Base-by-base conservation (phyloP, 2,113 vertebrate species). In the Oryzias melastigma region DNA sequence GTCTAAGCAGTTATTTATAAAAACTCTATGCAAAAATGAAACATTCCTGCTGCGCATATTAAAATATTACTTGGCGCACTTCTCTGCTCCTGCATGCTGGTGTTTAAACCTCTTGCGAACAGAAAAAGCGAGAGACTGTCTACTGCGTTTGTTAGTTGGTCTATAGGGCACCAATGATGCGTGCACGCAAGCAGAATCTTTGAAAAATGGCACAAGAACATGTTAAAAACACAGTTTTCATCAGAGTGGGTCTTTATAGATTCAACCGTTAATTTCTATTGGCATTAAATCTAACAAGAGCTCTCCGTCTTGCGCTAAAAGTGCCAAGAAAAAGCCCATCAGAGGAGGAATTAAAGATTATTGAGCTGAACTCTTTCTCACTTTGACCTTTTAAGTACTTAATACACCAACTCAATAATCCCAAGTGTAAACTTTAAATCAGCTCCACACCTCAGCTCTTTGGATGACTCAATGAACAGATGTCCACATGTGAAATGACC, bases 341-440 rank as follows among this genome's bases (percentile, higher is more conserved):
- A 75, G 70, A 83, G 65, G 59, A 45, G 56, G 80, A 84, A 84
- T 85, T 85, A 84, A 78, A 84, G 87, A 81, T 84, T 85, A 87
- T 61, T 83, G 58, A 78, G 75, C 75, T 85, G 71, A 90, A 67
- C 76, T 61, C 46, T 62, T 63, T 52, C 73, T 76, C 73, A 60
- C 53, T 84, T 35, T 85, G 85, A 89, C 81, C 87, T 82, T 58
- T 48, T 81, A 83, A 87, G 80, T 60, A 77, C 74, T 85, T 45
- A 7, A 50, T 82, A 82, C 77, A 78, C 63, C 59, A 76, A 78
- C 70, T 81, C 79, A 68, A 58, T 83, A 85, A 88, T 85, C 83
- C 75, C 55, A 24, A 7, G 71, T 66, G 73, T 65, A 73, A 66
- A 59, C 40, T 71, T 80, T 77, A 69, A 86, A 83, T 85, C 80